Conservation (phyloP, 1,140 invertebrate species). For the Eriocheir sinensis region DNA sequence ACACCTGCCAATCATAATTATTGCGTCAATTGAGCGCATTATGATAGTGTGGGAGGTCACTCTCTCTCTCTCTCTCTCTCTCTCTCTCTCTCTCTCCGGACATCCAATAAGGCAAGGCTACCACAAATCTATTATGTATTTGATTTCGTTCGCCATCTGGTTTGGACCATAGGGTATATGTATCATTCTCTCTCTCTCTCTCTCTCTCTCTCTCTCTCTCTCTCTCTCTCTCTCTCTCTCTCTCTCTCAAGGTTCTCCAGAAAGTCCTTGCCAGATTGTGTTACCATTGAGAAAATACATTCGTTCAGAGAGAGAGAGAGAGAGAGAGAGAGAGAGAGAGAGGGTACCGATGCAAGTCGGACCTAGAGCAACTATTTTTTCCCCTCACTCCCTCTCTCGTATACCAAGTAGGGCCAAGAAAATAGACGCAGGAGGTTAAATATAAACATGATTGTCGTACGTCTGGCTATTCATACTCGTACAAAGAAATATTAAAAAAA, state of each 20-base stretch:
- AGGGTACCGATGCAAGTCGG: neutral
- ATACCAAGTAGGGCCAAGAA: neutral
- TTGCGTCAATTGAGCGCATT: neutral
- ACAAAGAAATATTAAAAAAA: neutral
- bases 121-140: neutral
- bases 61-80: constrained; percentile 22
- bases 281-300: no score
- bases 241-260: no score
- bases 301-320: no score
- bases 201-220: neutral
- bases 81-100: neutral
- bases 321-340: no score
- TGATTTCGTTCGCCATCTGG: neutral
- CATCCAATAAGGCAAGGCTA: neutral
- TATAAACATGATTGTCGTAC: neutral
- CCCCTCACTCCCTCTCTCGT: neutral
- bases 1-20: constrained; percentile 14
- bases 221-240: constrained; percentile 13
- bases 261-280: no score
- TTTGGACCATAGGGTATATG: neutral
- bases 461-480: neutral
- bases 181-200: neutral
- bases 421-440: neutral
- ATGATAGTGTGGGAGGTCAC: constrained; percentile 9
- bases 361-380: neutral